phyloP scores from a whole-genome alignment of 2,888 invertebrate genomes.

The Sussaba pulchella region DNA sequence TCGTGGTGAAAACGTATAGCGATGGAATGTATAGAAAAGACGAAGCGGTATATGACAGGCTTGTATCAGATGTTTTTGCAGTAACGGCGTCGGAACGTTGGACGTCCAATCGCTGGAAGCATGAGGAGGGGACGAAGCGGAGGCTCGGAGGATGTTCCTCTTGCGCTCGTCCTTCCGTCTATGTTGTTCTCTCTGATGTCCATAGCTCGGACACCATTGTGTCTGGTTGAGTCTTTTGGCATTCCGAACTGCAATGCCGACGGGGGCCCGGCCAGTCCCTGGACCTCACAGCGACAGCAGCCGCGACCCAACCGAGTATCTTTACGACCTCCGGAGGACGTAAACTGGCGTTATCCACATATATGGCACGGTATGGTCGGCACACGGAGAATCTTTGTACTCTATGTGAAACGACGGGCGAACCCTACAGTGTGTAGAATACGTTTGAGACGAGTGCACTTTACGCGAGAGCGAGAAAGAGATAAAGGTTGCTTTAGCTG shows the following conservation, averaged over 20 bases:
- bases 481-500: constrained; percentile 8
- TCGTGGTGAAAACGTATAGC: too few relatives aligned
- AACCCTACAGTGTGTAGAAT: constrained; percentile 7
- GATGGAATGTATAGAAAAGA: too few relatives aligned
- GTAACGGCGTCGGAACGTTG: constrained; percentile 12
- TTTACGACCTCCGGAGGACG: constrained; percentile 79
- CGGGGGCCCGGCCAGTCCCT: neutral
- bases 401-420: constrained; percentile 29
- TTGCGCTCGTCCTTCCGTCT: neutral
- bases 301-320: constrained; percentile 72
- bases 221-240: constrained; percentile 4
- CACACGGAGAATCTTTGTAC: constrained; percentile 12
- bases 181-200: neutral
- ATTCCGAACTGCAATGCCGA: constrained; percentile 9
- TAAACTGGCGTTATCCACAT: constrained; percentile 79
- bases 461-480: neutral
- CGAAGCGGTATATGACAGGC: too few relatives aligned
- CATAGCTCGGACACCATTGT: too few relatives aligned
- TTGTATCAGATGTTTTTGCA: neutral
- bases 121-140: too few relatives aligned
- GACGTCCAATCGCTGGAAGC: constrained; percentile 20
- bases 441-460: neutral
- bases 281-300: neutral
- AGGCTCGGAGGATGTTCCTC: constrained; percentile 7
- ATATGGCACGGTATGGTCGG: constrained; percentile 62